Evolutionary conservation across 1,140 invertebrate species (phyloP), one percentile per base, ranked within the genome.

Genomic region (Probaryconus sp.): DNA sequence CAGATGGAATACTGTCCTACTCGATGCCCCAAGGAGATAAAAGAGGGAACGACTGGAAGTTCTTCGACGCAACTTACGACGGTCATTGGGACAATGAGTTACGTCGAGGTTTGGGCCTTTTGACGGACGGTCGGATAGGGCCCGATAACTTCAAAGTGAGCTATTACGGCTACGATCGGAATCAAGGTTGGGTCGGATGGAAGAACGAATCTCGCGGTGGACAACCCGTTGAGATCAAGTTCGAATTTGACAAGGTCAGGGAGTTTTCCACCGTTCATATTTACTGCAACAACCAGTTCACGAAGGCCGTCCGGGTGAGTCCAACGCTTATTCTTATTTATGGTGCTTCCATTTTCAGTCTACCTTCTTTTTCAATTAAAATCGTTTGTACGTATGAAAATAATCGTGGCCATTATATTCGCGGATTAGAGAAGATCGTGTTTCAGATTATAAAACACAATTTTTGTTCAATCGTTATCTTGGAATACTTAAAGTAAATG

Each of bases 151-250:
- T 94, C 83, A 93, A 93, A 81, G 86, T 90, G 50, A 91, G 91
- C 50, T 89, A 89, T 38, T 89, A 90, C 55, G 88, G 89, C 38
- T 90, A 91, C 30, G 88, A 86, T 87, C 87, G 88, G 16, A 64
- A 67, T 7, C 92, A 93, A 80, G 92, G 93, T 14, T 98, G 96
- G 96, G 93, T 97, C n/a, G 96, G 96, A 1, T 97, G 96, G 96
- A 90, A 91, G 65, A 96, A 96, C 86, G 94, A 96, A 73, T 90
- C 90, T 0, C 89, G 91, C n/a, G 83, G 87, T 9, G 89, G 89
- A 5, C 89, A 89, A 64, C 90, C 92, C 0, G 89, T 94, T 4
- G 92, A 93, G 78, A 92, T 95, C 64, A 91, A 92, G 53, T 97
- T 97, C 86, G 93, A 96, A 85, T 98, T 98, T 87, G 94, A 96